Base-by-base conservation (phyloP, 2,888 invertebrate genomes). In the Netelia melanura region DNA sequence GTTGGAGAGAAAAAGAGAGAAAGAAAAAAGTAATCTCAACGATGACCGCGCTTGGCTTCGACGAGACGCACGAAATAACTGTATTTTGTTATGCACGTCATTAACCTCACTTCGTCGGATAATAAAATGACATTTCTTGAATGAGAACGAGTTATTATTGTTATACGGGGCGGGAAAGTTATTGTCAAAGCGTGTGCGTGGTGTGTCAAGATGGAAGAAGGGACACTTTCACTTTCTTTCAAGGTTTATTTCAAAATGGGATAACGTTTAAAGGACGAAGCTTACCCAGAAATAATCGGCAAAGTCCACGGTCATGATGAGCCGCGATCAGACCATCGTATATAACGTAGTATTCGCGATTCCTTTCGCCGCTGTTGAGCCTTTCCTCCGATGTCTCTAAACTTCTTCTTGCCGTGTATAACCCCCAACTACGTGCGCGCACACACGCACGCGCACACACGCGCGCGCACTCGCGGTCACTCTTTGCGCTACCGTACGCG, bases 211-310 rank as follows among this genome's bases (percentile, higher is more conserved):
- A 23, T 44, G 14, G 1, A 30, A 2, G 23, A 74, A 62, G 62
- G 3, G 8, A 38, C 43, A n/a, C 38, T 25, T 75, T 43, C 17
- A 58, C 58, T 81, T 74, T 68, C 44, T 38, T 14, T 30, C 21
- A 17, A 17, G 17, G 9, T 43, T 23, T 25, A 11, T n/a, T 38
- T n/a, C 2, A 17, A 43, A 38, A 43, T 17, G 3, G 10, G 9
- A 38, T 56, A 70, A 70, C n/a, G 56, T 10, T n/a, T 6, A 17
- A 30, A 30, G 30, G 17, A 67, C 72, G 81, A 82, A 81, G 93
- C 94, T 94, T 90, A 95, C 95, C 95, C 95, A 95, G 91, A 95
- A 95, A 93, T 95, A 95, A 91, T 95, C 95, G 91, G 94, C 94
- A 93, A 95, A 95, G 91, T 95, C 95, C 89, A 95, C 95, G 90